phyloP scores from a whole-genome alignment of 1,140 invertebrate species.

The Condylostylus longicornis region DNA sequence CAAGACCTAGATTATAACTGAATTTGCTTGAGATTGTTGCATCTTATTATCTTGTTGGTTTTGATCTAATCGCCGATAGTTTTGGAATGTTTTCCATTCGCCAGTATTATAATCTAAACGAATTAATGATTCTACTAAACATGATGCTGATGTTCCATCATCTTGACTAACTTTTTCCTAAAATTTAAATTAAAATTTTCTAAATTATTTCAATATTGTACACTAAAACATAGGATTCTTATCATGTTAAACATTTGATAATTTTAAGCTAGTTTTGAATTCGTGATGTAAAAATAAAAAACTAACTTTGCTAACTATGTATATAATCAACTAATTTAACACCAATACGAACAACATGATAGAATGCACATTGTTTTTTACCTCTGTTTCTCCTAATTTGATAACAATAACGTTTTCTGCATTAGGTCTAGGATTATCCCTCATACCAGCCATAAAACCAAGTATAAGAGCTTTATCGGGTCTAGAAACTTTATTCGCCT shows the following conservation, averaged over 20 bases:
- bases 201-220: too few relatives aligned
- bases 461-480: slow-evolving; percentile 94
- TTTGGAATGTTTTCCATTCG: slow-evolving; percentile 73
- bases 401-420: slow-evolving; percentile 30
- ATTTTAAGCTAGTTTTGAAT: not conserved
- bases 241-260: too few relatives aligned
- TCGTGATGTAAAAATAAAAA: not conserved
- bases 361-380: too few relatives aligned
- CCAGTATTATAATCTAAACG: slow-evolving; percentile 78
- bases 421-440: slow-evolving; percentile 30
- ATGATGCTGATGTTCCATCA: slow-evolving; percentile 39
- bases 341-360: too few relatives aligned
- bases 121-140: slow-evolving; percentile 67
- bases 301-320: not conserved
- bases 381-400: slow-evolving; percentile 29
- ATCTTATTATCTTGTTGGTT: slow-evolving; percentile 2
- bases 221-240: too few relatives aligned
- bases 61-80: slow-evolving; percentile 40
- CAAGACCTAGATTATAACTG: slow-evolving; percentile 1
- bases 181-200: not conserved
- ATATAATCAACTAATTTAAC: too few relatives aligned
- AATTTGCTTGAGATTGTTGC: slow-evolving; percentile 1
- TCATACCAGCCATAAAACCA: slow-evolving; percentile 89
- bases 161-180: slow-evolving; percentile 51
- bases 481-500: slow-evolving; percentile 85